Base-by-base conservation (phyloP, 1,140 invertebrate genomes). In the Polypedilum vanderplanki region DNA sequence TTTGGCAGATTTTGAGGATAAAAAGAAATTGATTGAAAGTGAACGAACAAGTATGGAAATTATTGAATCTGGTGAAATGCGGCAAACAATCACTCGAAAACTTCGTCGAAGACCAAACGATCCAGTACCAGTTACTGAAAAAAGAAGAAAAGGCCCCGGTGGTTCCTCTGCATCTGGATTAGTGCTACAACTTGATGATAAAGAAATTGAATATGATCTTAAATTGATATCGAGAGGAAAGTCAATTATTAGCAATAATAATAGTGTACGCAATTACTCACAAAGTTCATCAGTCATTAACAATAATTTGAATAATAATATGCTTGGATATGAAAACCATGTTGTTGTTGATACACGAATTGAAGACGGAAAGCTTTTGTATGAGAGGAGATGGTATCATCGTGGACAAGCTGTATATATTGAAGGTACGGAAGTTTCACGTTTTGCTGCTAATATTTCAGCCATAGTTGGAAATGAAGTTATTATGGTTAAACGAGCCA, bases 361-460 rank as follows among this genome's bases (percentile, higher is more conserved):
- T 78, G 95, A 97, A 85, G 95, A 97, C 86, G 95, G 96, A 74
- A 96, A 97, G 86, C 84, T 98, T 70, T 87, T 94, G 78, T 98
- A 95, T 85, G 95, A 98, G 83, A 90, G 94, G 78, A 87, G 93
- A 83, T 98, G 95, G 96, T 98, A 92, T 84, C 94, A 97, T 81
- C 87, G 95, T 76, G 96, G 96, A 2, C 95, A 97, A 83, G 90
- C 93, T 76, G 90, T 98, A 33, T 95, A 92, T 83, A 90, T 97
- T 7, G 95, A 96, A 83, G 93, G 93, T 40, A 91, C 92, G 78
- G 94, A 96, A 79, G 84, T 90, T 76, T 85, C 88, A 0, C 90
- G 92, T 79, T 93, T 94, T 80, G 88, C 91, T 75, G 95, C 91
- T 3, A 90, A 93, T 77, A 96, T 98, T 79, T 92, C 92, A 57